These are phyloP conservation scores for Molothrus ater DNA, from an alignment of 2,797 vertebrate genomes.

Conservation along the genomic window DNA sequence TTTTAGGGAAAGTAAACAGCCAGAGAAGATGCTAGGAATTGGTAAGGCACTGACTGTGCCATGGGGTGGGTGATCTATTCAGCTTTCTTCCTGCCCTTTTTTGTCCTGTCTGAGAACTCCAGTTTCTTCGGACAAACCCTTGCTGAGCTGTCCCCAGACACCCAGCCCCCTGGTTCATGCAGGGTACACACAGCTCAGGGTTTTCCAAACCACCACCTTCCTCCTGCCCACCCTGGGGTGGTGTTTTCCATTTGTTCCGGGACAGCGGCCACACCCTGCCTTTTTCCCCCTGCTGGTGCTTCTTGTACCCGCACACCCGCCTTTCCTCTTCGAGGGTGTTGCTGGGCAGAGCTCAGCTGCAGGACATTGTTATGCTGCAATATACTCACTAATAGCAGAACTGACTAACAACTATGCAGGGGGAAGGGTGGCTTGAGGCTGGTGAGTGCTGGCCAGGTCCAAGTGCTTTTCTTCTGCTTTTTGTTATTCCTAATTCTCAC, in stretches of 20 bases:
- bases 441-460: background rate
- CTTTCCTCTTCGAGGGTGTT: background rate
- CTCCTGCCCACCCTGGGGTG: background rate
- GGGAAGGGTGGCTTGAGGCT: background rate
- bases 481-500: background rate
- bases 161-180: background rate
- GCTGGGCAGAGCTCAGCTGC: background rate
- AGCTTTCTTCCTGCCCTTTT: background rate
- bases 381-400: background rate
- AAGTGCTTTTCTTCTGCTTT: background rate
- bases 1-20: background rate
- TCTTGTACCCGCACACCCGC: background rate
- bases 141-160: rapidly evolving
- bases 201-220: background rate
- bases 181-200: background rate
- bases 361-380: background rate
- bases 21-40: background rate
- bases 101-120: background rate
- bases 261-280: background rate
- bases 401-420: background rate
- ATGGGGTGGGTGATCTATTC: background rate
- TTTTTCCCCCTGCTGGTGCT: background rate
- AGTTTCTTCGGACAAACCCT: background rate
- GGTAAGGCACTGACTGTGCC: background rate
- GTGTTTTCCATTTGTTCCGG: background rate